Conservation (phyloP, 92 coral and sea anemone species). For the Phenganax marumi region DNA sequence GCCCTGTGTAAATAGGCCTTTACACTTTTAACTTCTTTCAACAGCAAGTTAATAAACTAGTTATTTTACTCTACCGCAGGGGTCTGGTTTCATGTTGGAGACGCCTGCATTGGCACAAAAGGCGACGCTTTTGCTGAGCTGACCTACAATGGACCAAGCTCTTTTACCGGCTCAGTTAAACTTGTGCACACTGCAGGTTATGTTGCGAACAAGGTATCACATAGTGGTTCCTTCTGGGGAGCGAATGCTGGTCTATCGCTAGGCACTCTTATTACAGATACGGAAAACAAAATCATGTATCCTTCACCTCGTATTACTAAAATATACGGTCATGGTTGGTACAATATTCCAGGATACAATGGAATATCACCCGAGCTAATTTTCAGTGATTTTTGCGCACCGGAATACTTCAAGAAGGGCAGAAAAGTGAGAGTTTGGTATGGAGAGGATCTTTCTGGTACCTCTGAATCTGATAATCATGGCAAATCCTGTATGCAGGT, state of each 20-base stretch:
- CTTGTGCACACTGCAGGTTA: constrained; percentile 10
- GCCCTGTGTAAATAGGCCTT: too few species aligned
- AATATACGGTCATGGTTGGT: not conserved
- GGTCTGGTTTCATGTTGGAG: not conserved
- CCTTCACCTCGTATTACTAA: not conserved
- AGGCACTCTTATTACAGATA: not conserved
- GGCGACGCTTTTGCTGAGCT: not conserved
- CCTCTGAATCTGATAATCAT: not conserved
- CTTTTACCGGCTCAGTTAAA: not conserved
- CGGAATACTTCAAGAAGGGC: not conserved
- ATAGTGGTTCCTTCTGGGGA: not conserved
- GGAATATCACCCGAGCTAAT: constrained; percentile 10
- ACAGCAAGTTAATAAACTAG: too few species aligned
- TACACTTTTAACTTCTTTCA: too few species aligned
- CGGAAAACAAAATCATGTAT: not conserved
- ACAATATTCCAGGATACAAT: constrained; percentile 5
- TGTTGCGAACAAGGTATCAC: not conserved
- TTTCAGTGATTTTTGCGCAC: constrained; percentile 6
- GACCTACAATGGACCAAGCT: constrained; percentile 1
- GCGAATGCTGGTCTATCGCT: not conserved
- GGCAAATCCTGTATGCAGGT: constrained; percentile 11
- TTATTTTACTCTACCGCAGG: not conserved
- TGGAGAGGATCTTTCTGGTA: constrained; percentile 5
- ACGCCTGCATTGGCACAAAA: not conserved
- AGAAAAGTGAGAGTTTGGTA: constrained; percentile 20